These are phyloP conservation scores for Cenopis cana DNA, from an alignment of 2,888 invertebrate species.

Conservation along the genomic window DNA sequence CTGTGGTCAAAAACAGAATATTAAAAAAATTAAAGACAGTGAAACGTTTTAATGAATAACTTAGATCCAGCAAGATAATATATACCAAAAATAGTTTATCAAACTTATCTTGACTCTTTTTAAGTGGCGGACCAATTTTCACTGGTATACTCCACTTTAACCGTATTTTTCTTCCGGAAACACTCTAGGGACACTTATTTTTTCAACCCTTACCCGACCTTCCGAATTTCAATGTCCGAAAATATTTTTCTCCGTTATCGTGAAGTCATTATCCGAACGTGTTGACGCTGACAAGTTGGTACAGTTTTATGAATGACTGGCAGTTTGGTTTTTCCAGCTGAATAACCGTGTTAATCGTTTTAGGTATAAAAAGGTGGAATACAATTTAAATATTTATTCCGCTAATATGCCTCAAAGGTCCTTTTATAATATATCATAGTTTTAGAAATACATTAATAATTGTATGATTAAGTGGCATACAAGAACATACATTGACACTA, in stretches of 20 bases:
- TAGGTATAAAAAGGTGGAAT: not conserved
- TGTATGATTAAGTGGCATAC: too few relatives aligned
- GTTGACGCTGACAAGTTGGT: not conserved
- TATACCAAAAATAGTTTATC: too few relatives aligned
- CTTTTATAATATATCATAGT: too few relatives aligned
- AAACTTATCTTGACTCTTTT: too few relatives aligned
- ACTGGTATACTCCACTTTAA: slow-evolving; percentile 2
- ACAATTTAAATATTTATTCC: too few relatives aligned
- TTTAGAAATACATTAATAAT: too few relatives aligned
- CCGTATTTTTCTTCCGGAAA: slow-evolving; percentile 24
- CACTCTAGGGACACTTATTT: not conserved
- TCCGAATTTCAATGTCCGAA: slow-evolving; percentile 2
- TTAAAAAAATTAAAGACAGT: too few relatives aligned
- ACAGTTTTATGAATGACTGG: slow-evolving; percentile 34
- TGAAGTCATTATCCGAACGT: not conserved
- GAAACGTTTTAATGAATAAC: too few relatives aligned
- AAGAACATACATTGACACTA: too few relatives aligned
- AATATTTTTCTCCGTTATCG: slow-evolving; percentile 8
- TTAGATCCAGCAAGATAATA: too few relatives aligned
- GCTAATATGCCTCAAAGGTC: too few relatives aligned
- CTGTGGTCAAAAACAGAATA: too few relatives aligned
- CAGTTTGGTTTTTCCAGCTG: not conserved
- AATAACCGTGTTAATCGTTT: not conserved
- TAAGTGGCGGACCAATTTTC: not conserved
- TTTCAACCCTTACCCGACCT: slow-evolving; percentile 14